phyloP scores from a whole-genome alignment of 2,113 vertebrate species.

The Oreotrochilus melanogaster region DNA sequence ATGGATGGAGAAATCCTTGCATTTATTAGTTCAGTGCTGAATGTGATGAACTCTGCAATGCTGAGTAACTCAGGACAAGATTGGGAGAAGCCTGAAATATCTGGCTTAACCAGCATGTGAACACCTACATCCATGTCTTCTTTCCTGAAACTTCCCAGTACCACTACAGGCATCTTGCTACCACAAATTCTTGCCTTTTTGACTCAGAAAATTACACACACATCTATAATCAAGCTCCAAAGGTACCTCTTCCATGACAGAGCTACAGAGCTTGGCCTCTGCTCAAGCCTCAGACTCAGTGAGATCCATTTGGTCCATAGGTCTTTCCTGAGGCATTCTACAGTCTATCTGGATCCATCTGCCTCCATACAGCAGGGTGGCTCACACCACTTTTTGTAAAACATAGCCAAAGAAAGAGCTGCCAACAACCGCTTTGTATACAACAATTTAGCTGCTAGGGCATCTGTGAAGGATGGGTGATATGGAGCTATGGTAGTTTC shows the following conservation, averaged over 20 bases:
- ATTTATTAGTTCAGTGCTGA: neutral
- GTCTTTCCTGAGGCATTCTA: neutral
- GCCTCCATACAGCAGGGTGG: neutral
- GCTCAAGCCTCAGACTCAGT: neutral
- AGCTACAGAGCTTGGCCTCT: neutral
- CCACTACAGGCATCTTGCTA: neutral
- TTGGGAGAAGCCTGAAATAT: neutral
- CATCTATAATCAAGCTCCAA: neutral
- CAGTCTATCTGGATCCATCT: neutral
- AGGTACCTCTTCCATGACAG: neutral
- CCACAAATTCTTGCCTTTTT: neutral
- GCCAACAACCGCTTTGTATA: conserved; percentile 8
- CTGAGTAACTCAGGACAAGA: neutral
- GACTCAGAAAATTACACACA: neutral
- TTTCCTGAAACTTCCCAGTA: neutral
- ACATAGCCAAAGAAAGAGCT: conserved; percentile 1
- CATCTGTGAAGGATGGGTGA: neutral
- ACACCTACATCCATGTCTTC: neutral
- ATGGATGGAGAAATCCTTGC: neutral
- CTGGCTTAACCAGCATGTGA: neutral
- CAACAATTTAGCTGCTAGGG: neutral
- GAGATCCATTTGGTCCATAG: neutral
- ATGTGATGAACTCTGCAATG: neutral
- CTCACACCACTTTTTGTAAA: conserved; percentile 1
- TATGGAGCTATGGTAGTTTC: neutral